phyloP scores from a whole-genome alignment of 2,888 invertebrate genomes.

The Phymatocera aterrima region DNA sequence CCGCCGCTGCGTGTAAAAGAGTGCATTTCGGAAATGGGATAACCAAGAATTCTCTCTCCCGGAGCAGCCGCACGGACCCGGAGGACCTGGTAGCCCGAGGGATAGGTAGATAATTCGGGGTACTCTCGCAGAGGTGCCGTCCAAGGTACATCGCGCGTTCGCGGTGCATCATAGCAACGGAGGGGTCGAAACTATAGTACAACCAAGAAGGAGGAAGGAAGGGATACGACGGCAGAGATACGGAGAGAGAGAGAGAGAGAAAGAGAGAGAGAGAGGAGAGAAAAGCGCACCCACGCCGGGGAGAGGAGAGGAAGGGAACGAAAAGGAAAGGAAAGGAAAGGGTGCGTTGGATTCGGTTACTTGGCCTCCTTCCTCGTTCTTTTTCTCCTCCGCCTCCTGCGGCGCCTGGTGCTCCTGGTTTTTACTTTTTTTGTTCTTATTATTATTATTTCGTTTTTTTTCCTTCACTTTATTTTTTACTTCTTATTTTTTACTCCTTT shows the following conservation, averaged over 20 bases:
- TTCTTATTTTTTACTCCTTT: neutral
- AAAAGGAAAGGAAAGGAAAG: slow-evolving; percentile 57
- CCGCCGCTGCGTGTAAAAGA: slow-evolving; percentile 9
- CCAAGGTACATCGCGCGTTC: slow-evolving; percentile 11
- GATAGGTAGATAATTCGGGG: too few relatives aligned
- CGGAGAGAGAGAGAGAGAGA: neutral
- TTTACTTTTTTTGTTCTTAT: neutral
- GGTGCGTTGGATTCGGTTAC: slow-evolving; percentile 73
- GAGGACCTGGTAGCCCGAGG: neutral
- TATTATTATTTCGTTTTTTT: slow-evolving; percentile 1
- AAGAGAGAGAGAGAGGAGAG: neutral
- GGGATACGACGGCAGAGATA: slow-evolving; percentile 46
- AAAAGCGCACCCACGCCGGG: neutral
- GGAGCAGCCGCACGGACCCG: neutral
- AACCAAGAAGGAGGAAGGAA: slow-evolving; percentile 55
- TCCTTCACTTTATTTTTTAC: neutral
- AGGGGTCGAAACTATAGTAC: neutral
- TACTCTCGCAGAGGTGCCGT: too few relatives aligned
- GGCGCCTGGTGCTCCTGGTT: slow-evolving; percentile 47
- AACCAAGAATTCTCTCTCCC: neutral
- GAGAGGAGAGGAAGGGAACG: neutral
- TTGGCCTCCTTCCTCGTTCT: slow-evolving; percentile 63
- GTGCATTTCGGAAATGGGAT: slow-evolving; percentile 25
- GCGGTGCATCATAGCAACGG: neutral
- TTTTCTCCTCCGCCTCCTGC: slow-evolving; percentile 51